phyloP scores from a whole-genome alignment of 2,113 vertebrate species.

The Carassius gibelio region DNA sequence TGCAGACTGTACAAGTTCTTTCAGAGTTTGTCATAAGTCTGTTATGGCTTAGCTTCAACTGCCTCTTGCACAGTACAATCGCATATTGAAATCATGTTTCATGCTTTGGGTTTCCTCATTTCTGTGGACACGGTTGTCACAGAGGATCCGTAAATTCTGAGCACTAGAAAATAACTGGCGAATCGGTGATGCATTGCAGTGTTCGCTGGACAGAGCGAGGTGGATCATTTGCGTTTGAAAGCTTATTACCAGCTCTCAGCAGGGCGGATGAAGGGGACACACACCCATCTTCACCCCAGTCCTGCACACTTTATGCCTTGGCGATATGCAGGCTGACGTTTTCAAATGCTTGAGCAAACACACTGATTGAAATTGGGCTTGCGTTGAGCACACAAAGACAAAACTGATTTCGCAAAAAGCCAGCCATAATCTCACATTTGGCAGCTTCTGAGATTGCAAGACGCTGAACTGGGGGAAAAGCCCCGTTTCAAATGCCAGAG shows the following conservation, averaged over 20 bases:
- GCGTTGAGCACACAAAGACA: conserved; percentile 58
- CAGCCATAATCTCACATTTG: conserved; percentile 56
- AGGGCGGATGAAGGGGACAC: conserved; percentile 42
- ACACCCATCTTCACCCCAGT: conserved; percentile 44
- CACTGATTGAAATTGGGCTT: conserved; percentile 58
- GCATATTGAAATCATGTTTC: conserved; percentile 39
- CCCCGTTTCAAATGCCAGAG: conserved; percentile 42
- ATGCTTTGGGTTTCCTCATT: conserved; percentile 38
- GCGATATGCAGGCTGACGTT: conserved; percentile 42
- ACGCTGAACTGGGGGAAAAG: conserved; percentile 33
- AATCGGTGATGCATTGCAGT: conserved; percentile 23
- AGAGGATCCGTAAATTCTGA: conserved; percentile 19
- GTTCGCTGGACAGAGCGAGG: background rate
- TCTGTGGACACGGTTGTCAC: conserved; percentile 36
- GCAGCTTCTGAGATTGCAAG: conserved; percentile 44
- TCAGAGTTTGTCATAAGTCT: conserved; percentile 23
- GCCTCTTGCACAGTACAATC: conserved; percentile 19
- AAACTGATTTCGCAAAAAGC: conserved; percentile 59
- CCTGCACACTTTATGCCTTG: background rate
- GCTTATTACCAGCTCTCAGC: conserved; percentile 41
- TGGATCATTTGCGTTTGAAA: conserved; percentile 35
- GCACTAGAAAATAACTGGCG: conserved; percentile 29
- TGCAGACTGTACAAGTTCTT: background rate
- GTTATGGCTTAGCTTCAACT: conserved; percentile 19
- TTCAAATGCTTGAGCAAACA: conserved; percentile 55